Evolutionary conservation across 2,113 vertebrate species (phyloP), one percentile per base, ranked within the genome.

Genomic region (Myodes glareolus): DNA sequence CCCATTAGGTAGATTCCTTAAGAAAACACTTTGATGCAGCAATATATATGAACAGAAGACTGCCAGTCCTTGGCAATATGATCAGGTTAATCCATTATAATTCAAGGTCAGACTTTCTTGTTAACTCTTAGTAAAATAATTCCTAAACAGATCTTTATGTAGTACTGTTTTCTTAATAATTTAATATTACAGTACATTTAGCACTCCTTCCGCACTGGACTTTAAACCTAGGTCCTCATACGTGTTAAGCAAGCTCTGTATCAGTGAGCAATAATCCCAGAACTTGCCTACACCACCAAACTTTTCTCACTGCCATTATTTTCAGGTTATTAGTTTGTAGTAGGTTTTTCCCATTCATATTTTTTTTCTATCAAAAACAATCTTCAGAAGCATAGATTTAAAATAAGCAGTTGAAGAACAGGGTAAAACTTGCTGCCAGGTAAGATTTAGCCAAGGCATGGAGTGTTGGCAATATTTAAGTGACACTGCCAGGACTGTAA

Each of bases 81-180:
- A 76, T 82, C 14, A 92, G 27, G 29, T 70, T 93, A 76, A 31
- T 14, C 12, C 45, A 19, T 89, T 92, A 76, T 33, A 63, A 76
- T 27, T 29, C 23, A 68, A 52, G 6, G 21, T 94, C 61, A 87
- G 10, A 17, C 31, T 85, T 84, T 63, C 27, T n/a, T 1, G 61
- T 70, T 80, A 70, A 23, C 55, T 80, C 19, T 90, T 97, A 88
- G 65, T 42, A 85, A 95, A 63, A 85, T 39, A 68, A 70, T 58
- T 80, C 42, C 33, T 12, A 88, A 47, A 36, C 36, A 33, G 39
- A 33, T 86, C 72, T 58, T 87, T 25, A 17, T 55, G 55, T 17
- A 17, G 16, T 55, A 55, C 55, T 17, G 55, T 55, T 55, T 55
- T 16, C 16, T 55, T 50, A 91, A 87, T 91, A 63, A 92, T 67